These are phyloP conservation scores for Odontamblyopus rebecca DNA, from an alignment of 2,797 vertebrate genomes.

Conservation along the genomic window DNA sequence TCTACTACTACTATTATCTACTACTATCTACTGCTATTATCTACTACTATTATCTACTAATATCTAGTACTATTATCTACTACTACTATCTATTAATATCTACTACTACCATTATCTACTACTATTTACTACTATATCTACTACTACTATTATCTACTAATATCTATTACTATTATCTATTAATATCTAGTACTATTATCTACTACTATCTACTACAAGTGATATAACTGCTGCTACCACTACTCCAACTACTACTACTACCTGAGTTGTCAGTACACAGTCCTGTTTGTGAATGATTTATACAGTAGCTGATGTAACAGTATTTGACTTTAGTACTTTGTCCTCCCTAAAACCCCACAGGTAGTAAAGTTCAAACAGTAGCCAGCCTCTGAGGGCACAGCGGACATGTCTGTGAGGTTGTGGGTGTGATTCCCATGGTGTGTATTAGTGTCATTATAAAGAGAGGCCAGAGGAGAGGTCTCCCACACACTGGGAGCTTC, in stretches of 20 bases:
- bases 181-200: too few species aligned
- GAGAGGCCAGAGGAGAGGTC: slow-evolving; percentile 30
- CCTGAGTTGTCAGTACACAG: not conserved
- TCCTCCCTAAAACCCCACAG: not conserved
- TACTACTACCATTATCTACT: too few species aligned
- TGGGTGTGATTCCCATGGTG: slow-evolving; percentile 57
- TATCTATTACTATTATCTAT: too few species aligned
- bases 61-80: too few species aligned
- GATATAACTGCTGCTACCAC: not conserved
- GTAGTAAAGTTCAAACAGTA: slow-evolving; percentile 71
- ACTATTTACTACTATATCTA: too few species aligned
- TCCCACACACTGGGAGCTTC: slow-evolving; percentile 15
- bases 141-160: too few species aligned
- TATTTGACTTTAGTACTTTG: not conserved
- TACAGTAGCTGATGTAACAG: not conserved
- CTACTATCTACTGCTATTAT: too few species aligned
- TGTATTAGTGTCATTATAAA: slow-evolving; percentile 53
- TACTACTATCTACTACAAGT: too few species aligned
- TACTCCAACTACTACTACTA: not conserved
- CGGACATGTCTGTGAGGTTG: slow-evolving; percentile 49
- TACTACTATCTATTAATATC: too few species aligned
- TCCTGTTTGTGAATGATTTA: not conserved
- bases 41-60: too few species aligned
- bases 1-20: too few species aligned
- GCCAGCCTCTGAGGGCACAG: slow-evolving; percentile 56